Evolutionary conservation across 2,797 vertebrate genomes (phyloP), one percentile per base, ranked within the genome.

Genomic region (Columba guinea): DNA sequence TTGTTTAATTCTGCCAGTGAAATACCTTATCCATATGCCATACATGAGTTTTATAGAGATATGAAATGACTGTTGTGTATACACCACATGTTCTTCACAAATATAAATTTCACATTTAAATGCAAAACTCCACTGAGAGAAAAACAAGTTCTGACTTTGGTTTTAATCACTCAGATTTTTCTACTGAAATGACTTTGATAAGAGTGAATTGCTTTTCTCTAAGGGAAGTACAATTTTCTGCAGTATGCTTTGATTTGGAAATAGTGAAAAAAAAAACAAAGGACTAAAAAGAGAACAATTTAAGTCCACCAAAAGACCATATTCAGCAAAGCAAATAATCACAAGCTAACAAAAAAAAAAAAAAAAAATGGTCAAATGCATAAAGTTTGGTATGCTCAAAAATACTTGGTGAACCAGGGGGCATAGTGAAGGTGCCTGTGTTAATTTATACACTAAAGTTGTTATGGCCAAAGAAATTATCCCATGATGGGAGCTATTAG

Each of bases 151-250:
- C 73, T 91, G 78, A 70, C 46, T 94, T 87, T 51, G 26, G 32
- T 55, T 90, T 94, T 93, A 76, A 81, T 81, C 73, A 90, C 64
- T 78, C 62, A 51, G 51, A 71, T 80, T 93, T 93, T 89, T 86
- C 62, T 86, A 28, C 59, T 68, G 41, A 93, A 95, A 94, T 22
- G 2, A 49, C 35, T 93, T 92, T 81, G 65, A 46, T 68, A 83
- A 68, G 27, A 88, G 14, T 60, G 53, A 94, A 80, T 74, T 85
- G 58, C 15, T 88, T 90, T 94, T 63, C 73, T 94, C 49, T 62
- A 62, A 62, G 26, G 17, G 46, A 78, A 88, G 46, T n/a, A 69
- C 55, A 68, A 64, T 91, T 95, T 95, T 71, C 55, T 90, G 15
- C 23, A 46, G 6, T 59, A 46, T 69, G 15, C 12, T 86, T 91